A percentile compares a stretch with the other conserved stretches of the same genome.
Evolutionary conservation across 2,888 invertebrate species (phyloP).

Genomic region (Zhuqinia jingwanae): DNA sequence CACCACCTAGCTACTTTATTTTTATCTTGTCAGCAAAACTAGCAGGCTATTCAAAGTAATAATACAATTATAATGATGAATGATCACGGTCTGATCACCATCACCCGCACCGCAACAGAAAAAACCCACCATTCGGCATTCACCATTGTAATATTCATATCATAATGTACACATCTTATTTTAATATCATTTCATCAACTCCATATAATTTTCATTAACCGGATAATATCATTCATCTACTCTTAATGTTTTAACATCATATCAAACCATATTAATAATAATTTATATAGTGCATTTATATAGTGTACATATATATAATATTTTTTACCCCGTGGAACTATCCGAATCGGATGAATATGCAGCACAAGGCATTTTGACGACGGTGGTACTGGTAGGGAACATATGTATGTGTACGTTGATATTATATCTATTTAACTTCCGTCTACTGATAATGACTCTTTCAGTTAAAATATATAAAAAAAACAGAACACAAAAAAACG

Average conservation of each 20-base stretch:
- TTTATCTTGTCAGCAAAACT: conserved; percentile 2
- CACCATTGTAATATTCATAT: not conserved
- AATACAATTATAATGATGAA: conserved; percentile 10
- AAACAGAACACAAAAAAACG: not conserved
- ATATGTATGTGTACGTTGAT: not conserved
- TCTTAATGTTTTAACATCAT: too few species aligned
- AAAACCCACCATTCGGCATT: not conserved
- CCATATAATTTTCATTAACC: not conserved
- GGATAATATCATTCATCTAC: not conserved
- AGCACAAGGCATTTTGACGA: conserved; percentile 74
- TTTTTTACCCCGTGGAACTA: conserved; percentile 74
- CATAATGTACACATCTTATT: too few species aligned
- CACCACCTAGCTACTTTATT: too few species aligned
- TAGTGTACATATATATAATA: too few species aligned
- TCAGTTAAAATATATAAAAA: not conserved
- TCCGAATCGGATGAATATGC: conserved; percentile 74
- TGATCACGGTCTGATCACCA: not conserved
- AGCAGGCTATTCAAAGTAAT: not conserved
- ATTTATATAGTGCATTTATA: not conserved
- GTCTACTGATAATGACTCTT: conserved; percentile 12
- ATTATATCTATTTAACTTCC: conserved; percentile 7
- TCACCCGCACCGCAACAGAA: conserved; percentile 2
- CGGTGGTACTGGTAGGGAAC: not conserved
- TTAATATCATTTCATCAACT: not conserved
- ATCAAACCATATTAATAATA: not conserved